Conservation (phyloP, 1,140 invertebrate species). For the Sitobion miscanthi region DNA sequence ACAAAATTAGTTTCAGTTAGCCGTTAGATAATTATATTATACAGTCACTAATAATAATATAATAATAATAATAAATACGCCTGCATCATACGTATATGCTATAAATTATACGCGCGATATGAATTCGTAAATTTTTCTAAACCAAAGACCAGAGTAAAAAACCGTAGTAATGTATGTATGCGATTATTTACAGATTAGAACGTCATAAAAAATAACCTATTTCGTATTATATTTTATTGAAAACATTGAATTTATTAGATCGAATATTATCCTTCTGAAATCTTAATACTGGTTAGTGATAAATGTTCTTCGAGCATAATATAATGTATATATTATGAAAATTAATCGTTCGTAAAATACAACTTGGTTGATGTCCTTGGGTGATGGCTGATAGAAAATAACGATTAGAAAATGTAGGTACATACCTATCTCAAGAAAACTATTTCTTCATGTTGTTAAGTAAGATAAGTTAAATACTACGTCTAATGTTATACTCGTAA, state of each 20-base stretch:
- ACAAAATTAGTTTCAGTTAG: conserved; percentile 12
- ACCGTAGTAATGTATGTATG: neutral
- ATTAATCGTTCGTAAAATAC: conserved; percentile 37
- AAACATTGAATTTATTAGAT: neutral
- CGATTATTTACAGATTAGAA: conserved; percentile 14
- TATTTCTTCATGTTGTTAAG: neutral
- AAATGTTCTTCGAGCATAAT: neutral
- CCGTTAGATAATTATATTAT: neutral
- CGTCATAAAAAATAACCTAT: neutral
- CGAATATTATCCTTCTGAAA: neutral
- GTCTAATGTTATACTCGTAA: conserved; percentile 11
- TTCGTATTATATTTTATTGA: neutral
- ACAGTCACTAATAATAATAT: neutral
- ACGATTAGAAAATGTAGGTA: conserved; percentile 27
- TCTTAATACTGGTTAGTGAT: neutral
- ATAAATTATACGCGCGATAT: neutral
- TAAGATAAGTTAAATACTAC: conserved; percentile 4
- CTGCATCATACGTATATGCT: no score
- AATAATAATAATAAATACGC: no score
- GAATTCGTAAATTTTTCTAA: neutral
- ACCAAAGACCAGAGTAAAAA: neutral
- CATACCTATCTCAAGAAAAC: conserved; percentile 13
- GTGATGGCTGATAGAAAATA: neutral
- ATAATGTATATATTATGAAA: neutral
- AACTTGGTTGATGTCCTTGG: conserved; percentile 35